A percentile compares a stretch with the other conserved stretches of the same genome.
Evolutionary conservation across 2,888 invertebrate genomes (phyloP).

Genomic region (Heliconius sara): DNA sequence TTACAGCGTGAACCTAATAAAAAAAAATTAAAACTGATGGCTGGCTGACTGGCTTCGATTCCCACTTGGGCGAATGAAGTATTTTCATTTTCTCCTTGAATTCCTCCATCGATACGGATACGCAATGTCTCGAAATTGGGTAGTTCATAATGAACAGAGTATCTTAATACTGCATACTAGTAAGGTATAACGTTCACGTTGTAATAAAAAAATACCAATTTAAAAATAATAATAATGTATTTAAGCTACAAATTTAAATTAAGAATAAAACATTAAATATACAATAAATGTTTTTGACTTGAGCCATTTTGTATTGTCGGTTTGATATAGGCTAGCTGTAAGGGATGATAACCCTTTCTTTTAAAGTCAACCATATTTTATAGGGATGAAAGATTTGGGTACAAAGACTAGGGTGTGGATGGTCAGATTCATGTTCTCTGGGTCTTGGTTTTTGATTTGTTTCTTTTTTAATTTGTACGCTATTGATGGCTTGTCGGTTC

Average conservation of each 20-base stretch:
- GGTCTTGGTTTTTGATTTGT: not conserved
- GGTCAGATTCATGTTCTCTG: not conserved
- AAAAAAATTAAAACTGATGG: no score
- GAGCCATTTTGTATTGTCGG: slow-evolving; percentile 3
- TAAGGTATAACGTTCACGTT: no score
- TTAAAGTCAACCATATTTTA: slow-evolving; percentile 22
- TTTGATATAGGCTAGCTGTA: slow-evolving; percentile 10
- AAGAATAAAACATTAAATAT: not conserved
- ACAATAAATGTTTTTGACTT: not conserved
- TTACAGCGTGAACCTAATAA: not conserved
- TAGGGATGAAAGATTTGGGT: slow-evolving; percentile 2
- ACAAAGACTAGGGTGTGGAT: not conserved
- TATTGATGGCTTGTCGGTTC: no score
- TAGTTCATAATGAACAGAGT: no score
- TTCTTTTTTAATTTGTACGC: not conserved
- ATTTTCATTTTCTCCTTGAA: no score
- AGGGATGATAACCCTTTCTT: slow-evolving; percentile 17
- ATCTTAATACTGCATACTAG: no score
- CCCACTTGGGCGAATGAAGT: no score
- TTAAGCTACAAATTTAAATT: not conserved
- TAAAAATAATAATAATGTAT: not conserved
- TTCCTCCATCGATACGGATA: no score
- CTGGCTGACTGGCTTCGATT: no score
- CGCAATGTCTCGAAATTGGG: no score
- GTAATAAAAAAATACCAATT: not conserved